Evolutionary conservation across 2,797 vertebrate species (phyloP).

Genomic region (Micrastur ruficollis): DNA sequence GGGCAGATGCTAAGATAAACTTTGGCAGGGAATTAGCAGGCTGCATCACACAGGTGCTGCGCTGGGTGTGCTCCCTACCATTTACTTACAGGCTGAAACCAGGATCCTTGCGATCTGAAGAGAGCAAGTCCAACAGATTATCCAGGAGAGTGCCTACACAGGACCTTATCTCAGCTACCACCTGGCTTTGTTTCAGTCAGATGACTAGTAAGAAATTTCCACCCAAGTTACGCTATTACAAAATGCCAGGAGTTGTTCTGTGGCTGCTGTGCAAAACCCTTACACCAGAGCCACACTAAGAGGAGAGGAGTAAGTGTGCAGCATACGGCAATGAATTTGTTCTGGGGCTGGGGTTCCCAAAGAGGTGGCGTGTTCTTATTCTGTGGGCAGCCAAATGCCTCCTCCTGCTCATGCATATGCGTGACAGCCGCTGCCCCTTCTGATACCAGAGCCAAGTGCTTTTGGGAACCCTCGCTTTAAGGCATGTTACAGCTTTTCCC

Average conservation of each 20-base stretch:
- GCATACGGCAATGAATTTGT: neutral
- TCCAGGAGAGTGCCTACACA: neutral
- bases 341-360: neutral
- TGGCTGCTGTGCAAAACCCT: neutral
- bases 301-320: neutral
- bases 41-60: neutral
- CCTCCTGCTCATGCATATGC: neutral
- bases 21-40: neutral
- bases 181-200: neutral
- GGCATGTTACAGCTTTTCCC: neutral
- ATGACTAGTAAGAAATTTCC: neutral
- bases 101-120: neutral
- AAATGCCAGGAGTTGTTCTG: neutral
- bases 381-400: neutral
- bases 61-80: neutral
- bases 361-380: neutral
- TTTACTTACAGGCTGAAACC: neutral
- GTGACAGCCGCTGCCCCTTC: neutral
- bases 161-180: neutral
- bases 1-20: neutral
- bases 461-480: neutral
- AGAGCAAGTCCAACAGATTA: neutral
- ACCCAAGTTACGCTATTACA: neutral
- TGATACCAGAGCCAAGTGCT: neutral
- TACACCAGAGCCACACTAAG: neutral